phyloP scores from a whole-genome alignment of 2,797 vertebrate species.

The Notolepis coatsorum region DNA sequence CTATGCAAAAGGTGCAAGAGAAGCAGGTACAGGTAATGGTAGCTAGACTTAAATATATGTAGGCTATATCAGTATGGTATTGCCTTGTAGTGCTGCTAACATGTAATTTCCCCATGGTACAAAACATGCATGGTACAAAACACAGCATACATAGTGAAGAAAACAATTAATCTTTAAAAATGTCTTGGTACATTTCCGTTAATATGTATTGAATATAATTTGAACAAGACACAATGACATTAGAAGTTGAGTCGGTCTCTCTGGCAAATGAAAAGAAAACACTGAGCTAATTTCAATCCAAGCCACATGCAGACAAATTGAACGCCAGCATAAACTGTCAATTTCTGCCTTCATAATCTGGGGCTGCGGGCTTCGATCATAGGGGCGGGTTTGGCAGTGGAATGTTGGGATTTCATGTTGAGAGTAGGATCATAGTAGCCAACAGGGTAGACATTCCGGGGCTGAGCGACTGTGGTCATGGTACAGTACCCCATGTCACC shows the following conservation, averaged over 20 bases:
- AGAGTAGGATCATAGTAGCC: neutral
- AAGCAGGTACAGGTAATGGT: too few species aligned
- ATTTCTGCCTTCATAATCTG: constrained; percentile 48
- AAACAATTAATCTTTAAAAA: neutral
- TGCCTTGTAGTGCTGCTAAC: neutral
- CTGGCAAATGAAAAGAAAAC: constrained; percentile 41
- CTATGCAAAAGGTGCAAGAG: neutral
- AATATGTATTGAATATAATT: constrained; percentile 30
- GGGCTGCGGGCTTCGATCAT: constrained; percentile 1
- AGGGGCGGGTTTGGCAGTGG: neutral
- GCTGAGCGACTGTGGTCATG: too few species aligned
- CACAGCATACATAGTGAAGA: neutral
- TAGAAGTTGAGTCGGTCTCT: constrained; percentile 36
- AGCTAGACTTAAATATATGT: too few species aligned
- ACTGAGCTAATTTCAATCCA: constrained; percentile 33
- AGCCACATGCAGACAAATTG: constrained; percentile 39
- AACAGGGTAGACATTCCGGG: too few species aligned
- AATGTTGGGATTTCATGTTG: neutral
- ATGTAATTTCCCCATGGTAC: too few species aligned
- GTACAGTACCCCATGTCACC: too few species aligned
- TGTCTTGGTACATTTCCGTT: too few species aligned
- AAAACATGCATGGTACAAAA: neutral
- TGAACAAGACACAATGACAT: constrained; percentile 23
- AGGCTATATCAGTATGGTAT: too few species aligned
- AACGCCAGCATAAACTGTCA: constrained; percentile 40